phyloP scores from a whole-genome alignment of 2,797 vertebrate genomes.

The Amazona finschi region DNA sequence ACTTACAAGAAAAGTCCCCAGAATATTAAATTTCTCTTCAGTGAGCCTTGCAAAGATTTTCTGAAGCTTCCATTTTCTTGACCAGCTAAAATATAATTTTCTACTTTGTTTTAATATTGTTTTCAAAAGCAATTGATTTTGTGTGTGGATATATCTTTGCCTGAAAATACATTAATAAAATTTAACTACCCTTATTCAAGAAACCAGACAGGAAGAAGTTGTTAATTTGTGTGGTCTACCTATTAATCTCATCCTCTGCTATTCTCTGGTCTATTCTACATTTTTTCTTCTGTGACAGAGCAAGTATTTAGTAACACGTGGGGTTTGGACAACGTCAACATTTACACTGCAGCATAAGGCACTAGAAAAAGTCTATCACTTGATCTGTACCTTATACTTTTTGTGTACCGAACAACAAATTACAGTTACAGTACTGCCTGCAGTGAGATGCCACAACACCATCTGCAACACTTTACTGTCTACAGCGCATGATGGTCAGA shows the following conservation, averaged over 20 bases:
- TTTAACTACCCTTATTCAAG: background rate
- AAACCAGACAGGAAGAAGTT: background rate
- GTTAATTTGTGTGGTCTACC: background rate
- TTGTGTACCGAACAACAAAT: background rate
- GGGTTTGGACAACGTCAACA: background rate
- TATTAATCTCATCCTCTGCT: background rate
- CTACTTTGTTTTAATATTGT: background rate
- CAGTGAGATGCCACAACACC: background rate
- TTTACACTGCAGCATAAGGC: background rate
- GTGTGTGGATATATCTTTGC: background rate
- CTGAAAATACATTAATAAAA: background rate
- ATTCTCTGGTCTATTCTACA: accelerated
- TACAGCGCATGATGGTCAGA: accelerated
- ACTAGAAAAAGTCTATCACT: background rate
- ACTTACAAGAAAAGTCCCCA: background rate
- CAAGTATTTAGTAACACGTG: background rate
- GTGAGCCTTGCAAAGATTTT: background rate
- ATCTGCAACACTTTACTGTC: background rate
- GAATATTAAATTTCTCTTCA: background rate
- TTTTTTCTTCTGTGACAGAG: background rate
- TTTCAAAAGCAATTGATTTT: background rate
- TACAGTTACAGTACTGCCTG: background rate
- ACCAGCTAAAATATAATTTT: background rate
- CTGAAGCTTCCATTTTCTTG: background rate
- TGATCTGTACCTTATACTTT: background rate